Conservation (phyloP, 2,113 vertebrate species). For the Excalfactoria chinensis region DNA sequence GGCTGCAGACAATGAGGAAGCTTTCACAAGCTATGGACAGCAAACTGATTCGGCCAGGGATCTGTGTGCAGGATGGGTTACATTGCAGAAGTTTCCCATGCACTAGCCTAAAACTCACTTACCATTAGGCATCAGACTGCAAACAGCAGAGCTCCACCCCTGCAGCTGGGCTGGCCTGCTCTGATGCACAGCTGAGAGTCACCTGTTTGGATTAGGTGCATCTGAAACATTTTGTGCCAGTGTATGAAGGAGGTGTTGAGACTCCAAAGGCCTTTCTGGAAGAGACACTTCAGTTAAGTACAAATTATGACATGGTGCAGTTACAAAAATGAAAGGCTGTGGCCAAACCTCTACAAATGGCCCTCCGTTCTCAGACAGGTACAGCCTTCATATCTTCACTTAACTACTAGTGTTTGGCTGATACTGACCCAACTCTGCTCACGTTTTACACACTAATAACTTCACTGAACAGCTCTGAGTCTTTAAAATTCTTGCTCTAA, state of each 20-base stretch:
- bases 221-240: not conserved
- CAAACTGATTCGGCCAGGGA: conserved; percentile 9
- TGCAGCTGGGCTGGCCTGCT: not conserved
- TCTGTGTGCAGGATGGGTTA: not conserved
- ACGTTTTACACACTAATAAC: not conserved
- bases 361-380: not conserved
- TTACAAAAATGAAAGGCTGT: not conserved
- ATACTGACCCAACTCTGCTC: not conserved
- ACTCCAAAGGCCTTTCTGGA: not conserved
- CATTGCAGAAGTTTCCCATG: not conserved
- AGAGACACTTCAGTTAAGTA: not conserved
- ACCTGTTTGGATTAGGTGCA: not conserved
- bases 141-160: not conserved
- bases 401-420: not conserved
- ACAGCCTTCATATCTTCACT: not conserved
- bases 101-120: not conserved
- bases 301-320: not conserved
- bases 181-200: not conserved
- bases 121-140: not conserved
- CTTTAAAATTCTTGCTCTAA: not conserved
- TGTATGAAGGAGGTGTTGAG: not conserved
- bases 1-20: not conserved
- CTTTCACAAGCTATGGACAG: conserved; percentile 4
- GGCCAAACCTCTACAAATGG: not conserved
- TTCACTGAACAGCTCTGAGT: not conserved